Evolutionary conservation across 92 coral and sea anemone species (phyloP).

Genomic region (Epizoanthus scotinus): DNA sequence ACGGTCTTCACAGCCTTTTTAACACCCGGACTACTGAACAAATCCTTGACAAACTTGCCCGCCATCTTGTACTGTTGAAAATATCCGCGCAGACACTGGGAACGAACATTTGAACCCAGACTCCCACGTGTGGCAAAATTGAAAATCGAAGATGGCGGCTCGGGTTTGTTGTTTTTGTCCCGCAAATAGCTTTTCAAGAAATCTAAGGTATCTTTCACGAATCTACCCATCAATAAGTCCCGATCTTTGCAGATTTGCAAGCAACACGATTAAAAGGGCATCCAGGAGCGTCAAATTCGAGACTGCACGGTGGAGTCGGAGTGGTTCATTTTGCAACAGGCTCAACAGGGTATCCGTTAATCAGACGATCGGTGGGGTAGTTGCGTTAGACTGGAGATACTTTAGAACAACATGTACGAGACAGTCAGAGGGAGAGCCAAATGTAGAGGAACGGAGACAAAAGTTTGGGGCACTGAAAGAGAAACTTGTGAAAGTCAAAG

Average conservation of each 20-base stretch:
- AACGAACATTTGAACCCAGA: conserved; percentile 25
- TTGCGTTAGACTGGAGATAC: conserved; percentile 6
- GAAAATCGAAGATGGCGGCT: conserved; percentile 20
- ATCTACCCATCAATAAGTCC: not conserved
- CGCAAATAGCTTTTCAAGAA: not conserved
- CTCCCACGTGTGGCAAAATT: not conserved
- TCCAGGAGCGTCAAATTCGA: not conserved
- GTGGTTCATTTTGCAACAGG: not conserved
- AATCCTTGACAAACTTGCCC: conserved; percentile 57
- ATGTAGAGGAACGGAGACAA: not conserved
- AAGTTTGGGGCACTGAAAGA: conserved; percentile 19
- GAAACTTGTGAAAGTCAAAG: conserved; percentile 34
- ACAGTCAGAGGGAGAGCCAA: not conserved
- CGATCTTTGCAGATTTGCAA: not conserved
- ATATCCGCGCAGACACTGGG: conserved; percentile 5
- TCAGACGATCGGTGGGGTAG: not conserved
- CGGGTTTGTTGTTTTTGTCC: conserved; percentile 26
- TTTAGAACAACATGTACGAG: conserved; percentile 3
- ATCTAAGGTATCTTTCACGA: not conserved
- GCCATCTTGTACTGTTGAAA: conserved; percentile 68
- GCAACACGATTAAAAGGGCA: not conserved
- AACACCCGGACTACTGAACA: conserved; percentile 60
- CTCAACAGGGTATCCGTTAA: not conserved
- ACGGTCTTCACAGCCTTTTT: conserved; percentile 71
- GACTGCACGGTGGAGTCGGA: not conserved